Evolutionary conservation across 2,113 vertebrate species (phyloP), one percentile per base, ranked within the genome.

Genomic region (Scomber scombrus): DNA sequence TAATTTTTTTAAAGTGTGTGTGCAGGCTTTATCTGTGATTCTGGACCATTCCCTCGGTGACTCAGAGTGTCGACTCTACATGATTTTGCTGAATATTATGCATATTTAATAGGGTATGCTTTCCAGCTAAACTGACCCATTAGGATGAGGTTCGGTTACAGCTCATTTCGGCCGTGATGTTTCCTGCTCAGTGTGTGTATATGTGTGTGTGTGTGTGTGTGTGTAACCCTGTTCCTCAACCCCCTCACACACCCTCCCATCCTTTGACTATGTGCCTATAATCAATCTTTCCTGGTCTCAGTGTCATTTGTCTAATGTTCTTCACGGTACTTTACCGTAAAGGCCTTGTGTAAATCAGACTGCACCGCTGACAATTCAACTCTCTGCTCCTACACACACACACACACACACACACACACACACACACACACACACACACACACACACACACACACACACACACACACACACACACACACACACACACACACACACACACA

Each of bases 231-330:
- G 13, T 5, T 52, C 19, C 23, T 2, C 34, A 21, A 8, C 11
- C 21, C 31, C 12, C 61, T 15, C 71, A 18, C 60, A 57, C 13
- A 21, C 40, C 29, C 47, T 34, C 63, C 18, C 1, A 2, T 56
- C 70, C 63, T 71, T 47, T 60, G 40, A 63, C 66, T 76, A n/a
- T 85, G 57, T 79, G 82, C 49, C 58, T 68, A 58, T 70, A 89
- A 89, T 93, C 86, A 90, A 85, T 91, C 87, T 85, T 65, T 65
- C 49, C 52, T 75, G 43, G 47, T 84, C 84, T 77, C 49, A 13
- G 65, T 86, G 84, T 91, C 90, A 75, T 88, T 91, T 86, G 62
- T 85, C 86, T 82, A 75, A 89, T 85, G 83, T 67, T 80, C 86
- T 85, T 88, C 65, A 64, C 67, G 74, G 78, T 55, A 50, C 73